A percentile compares a stretch with the other conserved stretches of the same genome.
phyloP scores from a whole-genome alignment of 64 coral and sea anemone species.

The Stylophora pistillata region DNA sequence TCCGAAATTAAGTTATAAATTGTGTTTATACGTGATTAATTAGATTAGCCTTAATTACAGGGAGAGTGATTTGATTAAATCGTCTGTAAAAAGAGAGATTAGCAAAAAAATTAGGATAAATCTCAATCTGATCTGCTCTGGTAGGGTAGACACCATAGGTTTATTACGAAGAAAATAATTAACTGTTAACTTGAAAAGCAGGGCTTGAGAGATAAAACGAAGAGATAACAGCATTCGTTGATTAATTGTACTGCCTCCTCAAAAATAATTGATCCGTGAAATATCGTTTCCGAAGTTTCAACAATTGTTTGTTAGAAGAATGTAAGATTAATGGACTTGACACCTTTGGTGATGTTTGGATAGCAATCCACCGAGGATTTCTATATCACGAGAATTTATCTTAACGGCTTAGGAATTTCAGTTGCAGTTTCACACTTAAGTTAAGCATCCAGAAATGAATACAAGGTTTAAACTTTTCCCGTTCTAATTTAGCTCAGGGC shows the following conservation, averaged over 20 bases:
- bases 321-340: neutral
- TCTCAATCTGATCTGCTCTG: neutral
- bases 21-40: constrained; percentile 33
- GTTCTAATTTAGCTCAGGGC: neutral
- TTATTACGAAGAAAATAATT: neutral
- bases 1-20: constrained; percentile 23
- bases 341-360: neutral
- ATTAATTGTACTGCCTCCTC: neutral
- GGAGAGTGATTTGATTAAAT: constrained; percentile 31
- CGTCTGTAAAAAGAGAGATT: neutral
- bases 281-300: constrained; percentile 18
- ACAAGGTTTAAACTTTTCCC: constrained; percentile 4
- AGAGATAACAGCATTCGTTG: neutral
- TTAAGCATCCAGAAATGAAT: neutral
- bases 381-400: neutral
- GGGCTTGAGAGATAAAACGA: neutral
- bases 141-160: neutral
- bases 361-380: neutral
- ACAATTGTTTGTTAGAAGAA: neutral
- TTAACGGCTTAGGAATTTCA: neutral
- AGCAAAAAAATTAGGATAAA: constrained; percentile 1
- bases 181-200: neutral
- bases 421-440: neutral
- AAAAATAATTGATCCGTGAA: constrained; percentile 5
- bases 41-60: constrained; percentile 32